phyloP scores from a whole-genome alignment of 2,797 vertebrate genomes.

The Prunella strophiata region DNA sequence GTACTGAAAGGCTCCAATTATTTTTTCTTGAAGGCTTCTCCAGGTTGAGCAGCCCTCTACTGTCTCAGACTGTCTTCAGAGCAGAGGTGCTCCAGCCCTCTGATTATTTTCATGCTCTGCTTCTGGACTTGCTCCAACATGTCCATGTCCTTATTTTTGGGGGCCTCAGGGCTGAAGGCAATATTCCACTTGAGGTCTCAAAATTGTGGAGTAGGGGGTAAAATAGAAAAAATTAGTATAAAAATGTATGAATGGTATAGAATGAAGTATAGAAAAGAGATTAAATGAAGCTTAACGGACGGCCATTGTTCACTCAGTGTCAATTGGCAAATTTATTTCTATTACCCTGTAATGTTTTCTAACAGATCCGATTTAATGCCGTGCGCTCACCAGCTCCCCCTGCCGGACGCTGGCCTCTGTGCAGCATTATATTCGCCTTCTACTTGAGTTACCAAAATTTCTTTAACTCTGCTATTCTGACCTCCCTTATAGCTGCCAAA shows the following conservation, averaged over 20 bases:
- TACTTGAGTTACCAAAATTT: neutral
- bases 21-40: neutral
- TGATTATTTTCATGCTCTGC: neutral
- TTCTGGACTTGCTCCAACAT: neutral
- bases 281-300: neutral
- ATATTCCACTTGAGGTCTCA: neutral
- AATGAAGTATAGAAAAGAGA: neutral
- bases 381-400: neutral
- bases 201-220: neutral
- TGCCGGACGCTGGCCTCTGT: neutral
- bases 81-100: neutral
- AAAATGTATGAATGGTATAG: neutral
- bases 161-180: neutral
- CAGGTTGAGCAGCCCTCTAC: neutral
- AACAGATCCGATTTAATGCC: accelerated
- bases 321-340: neutral
- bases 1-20: neutral
- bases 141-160: neutral
- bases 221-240: neutral
- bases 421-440: neutral
- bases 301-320: neutral
- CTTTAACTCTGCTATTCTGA: neutral
- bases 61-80: neutral
- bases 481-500: neutral
- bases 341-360: neutral